Conservation (phyloP, 2,888 invertebrate genomes). For the Oconnorella tubifera region DNA sequence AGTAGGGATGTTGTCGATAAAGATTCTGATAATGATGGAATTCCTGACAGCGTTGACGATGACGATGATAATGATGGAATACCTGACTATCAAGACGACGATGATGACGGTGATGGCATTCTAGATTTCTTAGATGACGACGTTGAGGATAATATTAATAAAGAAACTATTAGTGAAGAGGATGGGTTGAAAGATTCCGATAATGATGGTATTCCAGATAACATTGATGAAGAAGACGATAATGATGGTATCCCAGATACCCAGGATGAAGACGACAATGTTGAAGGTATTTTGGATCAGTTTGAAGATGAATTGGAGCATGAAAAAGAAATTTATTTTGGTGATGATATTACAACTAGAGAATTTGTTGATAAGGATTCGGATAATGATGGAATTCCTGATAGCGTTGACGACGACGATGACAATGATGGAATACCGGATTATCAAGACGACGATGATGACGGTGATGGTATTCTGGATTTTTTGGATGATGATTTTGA, state of each 20-base stretch:
- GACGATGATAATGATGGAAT: constrained; percentile 41
- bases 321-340: constrained; percentile 4
- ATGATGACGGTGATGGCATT: constrained; percentile 27
- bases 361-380: constrained; percentile 5
- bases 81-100: constrained; percentile 40
- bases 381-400: constrained; percentile 15
- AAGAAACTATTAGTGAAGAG: constrained; percentile 27
- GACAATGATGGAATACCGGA: constrained; percentile 29
- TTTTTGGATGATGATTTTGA: constrained; percentile 25
- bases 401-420: constrained; percentile 17
- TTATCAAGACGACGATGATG: constrained; percentile 27
- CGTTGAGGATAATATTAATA: not conserved
- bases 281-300: constrained; percentile 32
- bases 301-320: constrained; percentile 16
- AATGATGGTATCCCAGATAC: constrained; percentile 43
- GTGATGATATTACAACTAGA: no score
- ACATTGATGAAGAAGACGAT: constrained; percentile 38
- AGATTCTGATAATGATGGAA: constrained; percentile 18
- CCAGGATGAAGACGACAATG: constrained; percentile 32
- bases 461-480: constrained; percentile 36
- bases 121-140: constrained; percentile 11
- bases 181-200: constrained; percentile 26
- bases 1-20: not conserved
- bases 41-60: constrained; percentile 36
- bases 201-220: constrained; percentile 19